Evolutionary conservation across 1,140 invertebrate species (phyloP).

Genomic region (Notospermus geniculatus): DNA sequence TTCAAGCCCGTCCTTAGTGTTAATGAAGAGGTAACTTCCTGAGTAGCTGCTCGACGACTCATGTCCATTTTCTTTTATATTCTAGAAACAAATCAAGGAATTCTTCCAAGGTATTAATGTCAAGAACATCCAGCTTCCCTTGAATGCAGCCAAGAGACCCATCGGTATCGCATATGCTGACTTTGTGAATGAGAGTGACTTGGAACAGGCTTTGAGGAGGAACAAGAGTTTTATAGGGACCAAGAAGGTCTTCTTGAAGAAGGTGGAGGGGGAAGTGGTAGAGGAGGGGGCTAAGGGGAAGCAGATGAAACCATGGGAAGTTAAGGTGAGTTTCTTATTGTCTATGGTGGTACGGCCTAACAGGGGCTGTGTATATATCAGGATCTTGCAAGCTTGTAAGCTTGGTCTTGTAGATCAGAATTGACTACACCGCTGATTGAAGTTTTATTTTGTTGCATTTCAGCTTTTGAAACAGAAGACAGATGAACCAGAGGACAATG

Average conservation of each 20-base stretch:
- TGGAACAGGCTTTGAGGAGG: slow-evolving; percentile 79
- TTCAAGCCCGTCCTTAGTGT: neutral
- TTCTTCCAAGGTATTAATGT: slow-evolving; percentile 81
- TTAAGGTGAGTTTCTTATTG: slow-evolving; percentile 24
- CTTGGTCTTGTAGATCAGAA: too few relatives aligned
- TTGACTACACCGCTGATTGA: neutral
- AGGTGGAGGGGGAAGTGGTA: slow-evolving; percentile 39
- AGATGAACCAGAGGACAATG: slow-evolving; percentile 66
- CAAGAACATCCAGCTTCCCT: slow-evolving; percentile 75
- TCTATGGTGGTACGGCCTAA: too few relatives aligned
- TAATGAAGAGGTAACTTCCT: neutral
- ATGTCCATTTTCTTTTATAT: slow-evolving; percentile 21
- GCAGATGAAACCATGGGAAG: slow-evolving; percentile 40
- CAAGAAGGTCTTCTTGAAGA: slow-evolving; percentile 52
- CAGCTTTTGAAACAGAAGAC: too few relatives aligned
- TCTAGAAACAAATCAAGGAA: slow-evolving; percentile 75
- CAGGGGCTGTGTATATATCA: too few relatives aligned
- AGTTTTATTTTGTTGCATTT: too few relatives aligned
- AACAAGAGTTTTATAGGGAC: slow-evolving; percentile 74
- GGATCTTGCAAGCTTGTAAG: too few relatives aligned
- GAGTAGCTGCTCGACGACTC: too few relatives aligned
- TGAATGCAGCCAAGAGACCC: slow-evolving; percentile 55
- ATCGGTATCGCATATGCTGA: slow-evolving; percentile 80
- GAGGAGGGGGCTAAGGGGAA: slow-evolving; percentile 47
- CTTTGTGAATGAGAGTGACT: slow-evolving; percentile 78